Base-by-base conservation (phyloP, 2,797 vertebrate species). In the Sus cebifrons region DNA sequence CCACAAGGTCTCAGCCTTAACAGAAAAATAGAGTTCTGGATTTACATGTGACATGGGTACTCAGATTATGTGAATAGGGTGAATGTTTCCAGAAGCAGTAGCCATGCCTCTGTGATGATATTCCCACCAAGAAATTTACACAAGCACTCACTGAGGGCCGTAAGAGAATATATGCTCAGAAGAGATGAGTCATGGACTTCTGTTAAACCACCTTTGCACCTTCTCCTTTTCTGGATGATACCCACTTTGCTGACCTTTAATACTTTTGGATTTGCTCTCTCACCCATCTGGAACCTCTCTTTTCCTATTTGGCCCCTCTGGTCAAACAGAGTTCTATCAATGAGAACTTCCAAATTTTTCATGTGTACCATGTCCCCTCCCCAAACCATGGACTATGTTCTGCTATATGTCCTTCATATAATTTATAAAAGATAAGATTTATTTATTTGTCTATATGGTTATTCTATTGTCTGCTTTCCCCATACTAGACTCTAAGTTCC, bases 61-160 rank as follows among this genome's bases (percentile, higher is more conserved):
- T 32, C 23, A 0, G 6, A 6, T 15, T 16, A 18, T 2, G 1
- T 2, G 3, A 73, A 13, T 7, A 16, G n/a, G 40, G 16, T 89
- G 74, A 83, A 29, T 0, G 32, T 68, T 15, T 74, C 49, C 25
- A 73, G 5, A 83, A 54, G 15, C n/a, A 77, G 21, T 71, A 25
- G 12, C 21, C n/a, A 0, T 44, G 17, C 3, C 4, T 77, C 62
- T 87, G 9, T 32, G 87, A 68, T 4, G 5, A n/a, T 27, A 64
- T 0, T 40, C 18, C 44, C 13, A 12, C n/a, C 5, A n/a, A 25
- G 4, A 86, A 40, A 14, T 56, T 25, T 68, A 86, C 14, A 29
- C 0, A 78, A 8, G 12, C 29, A 58, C 12, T 32, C 75, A 8
- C 52, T n/a, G 52, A 32, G 15, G 65, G 56, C 29, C 17, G 9